A percentile compares a stretch with the other conserved stretches of the same genome.
Conservation (phyloP, 1,140 invertebrate genomes). For the Tetragnatha versicolor region DNA sequence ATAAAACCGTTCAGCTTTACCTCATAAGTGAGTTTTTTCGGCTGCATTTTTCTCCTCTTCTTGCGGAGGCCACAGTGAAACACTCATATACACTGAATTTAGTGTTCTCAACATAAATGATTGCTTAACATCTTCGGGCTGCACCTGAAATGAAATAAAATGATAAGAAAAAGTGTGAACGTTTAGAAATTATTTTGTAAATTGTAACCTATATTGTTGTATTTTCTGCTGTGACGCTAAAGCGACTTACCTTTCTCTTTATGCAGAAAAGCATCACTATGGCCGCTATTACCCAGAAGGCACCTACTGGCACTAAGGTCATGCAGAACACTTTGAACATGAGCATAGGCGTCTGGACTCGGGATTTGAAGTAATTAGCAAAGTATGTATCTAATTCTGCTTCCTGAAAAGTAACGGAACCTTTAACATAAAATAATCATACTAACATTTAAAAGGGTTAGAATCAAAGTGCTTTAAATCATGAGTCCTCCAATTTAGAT, state of each 20-base stretch:
- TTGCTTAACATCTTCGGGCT: conserved; percentile 26
- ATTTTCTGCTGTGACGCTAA: not conserved
- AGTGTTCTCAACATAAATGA: conserved; percentile 32
- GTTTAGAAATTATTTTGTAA: not conserved
- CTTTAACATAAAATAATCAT: too few relatives aligned
- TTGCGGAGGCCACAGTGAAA: conserved; percentile 36
- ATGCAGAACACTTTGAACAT: conserved; percentile 21
- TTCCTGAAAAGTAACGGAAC: conserved; percentile 25
- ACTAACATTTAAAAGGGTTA: too few relatives aligned
- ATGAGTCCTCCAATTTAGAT: too few relatives aligned
- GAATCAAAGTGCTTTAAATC: too few relatives aligned
- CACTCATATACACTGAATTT: conserved; percentile 47
- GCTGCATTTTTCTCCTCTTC: conserved; percentile 33
- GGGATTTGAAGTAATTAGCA: conserved; percentile 42
- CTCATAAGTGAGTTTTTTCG: conserved; percentile 41
- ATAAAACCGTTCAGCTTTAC: not conserved
- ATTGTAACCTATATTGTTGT: not conserved
- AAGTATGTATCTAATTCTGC: conserved; percentile 37
- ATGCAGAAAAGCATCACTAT: conserved; percentile 13
- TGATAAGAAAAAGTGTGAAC: not conserved
- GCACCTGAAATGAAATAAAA: conserved; percentile 5
- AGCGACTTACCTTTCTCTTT: conserved; percentile 14
- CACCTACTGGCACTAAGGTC: not conserved
- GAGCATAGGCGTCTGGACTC: conserved; percentile 24
- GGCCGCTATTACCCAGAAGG: conserved; percentile 10